Percentiles rank a stretch among this genome's conserved stretches.
Evolutionary conservation across 2,888 invertebrate genomes (phyloP).

Genomic region (Nezara viridula): DNA sequence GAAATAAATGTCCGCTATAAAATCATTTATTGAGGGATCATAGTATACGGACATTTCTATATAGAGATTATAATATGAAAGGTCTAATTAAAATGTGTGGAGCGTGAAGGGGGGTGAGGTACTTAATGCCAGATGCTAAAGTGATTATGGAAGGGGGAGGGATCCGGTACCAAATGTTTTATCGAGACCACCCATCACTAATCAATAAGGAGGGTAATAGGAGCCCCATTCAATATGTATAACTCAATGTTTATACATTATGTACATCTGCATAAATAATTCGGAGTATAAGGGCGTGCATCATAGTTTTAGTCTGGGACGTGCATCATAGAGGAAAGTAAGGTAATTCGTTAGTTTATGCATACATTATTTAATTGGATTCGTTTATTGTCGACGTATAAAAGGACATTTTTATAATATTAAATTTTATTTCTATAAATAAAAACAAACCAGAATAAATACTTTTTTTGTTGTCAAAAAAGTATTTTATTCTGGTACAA

Average conservation of each 20-base stretch:
- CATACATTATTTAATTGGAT: neutral
- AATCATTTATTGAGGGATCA: constrained; percentile 15
- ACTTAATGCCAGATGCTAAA: constrained; percentile 28
- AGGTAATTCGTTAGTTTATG: neutral
- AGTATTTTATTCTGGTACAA: no score
- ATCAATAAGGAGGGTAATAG: constrained; percentile 32
- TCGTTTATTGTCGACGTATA: neutral
- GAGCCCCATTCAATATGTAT: neutral
- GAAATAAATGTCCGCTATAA: neutral
- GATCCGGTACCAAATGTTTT: constrained; percentile 28
- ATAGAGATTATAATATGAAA: constrained; percentile 25
- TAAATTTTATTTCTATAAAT: no score
- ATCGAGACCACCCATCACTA: constrained; percentile 32
- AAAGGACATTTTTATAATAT: neutral
- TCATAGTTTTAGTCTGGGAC: neutral
- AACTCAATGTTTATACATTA: constrained; percentile 34
- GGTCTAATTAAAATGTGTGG: constrained; percentile 12
- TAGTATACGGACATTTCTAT: constrained; percentile 11
- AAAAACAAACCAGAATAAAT: no score
- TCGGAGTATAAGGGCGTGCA: neutral
- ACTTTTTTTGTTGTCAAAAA: no score
- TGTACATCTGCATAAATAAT: constrained; percentile 12
- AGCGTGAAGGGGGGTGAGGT: constrained; percentile 13
- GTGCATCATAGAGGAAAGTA: neutral
- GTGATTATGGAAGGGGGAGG: constrained; percentile 26